Evolutionary conservation across 2,797 vertebrate species (phyloP).

Genomic region (Sebastes nivosus): DNA sequence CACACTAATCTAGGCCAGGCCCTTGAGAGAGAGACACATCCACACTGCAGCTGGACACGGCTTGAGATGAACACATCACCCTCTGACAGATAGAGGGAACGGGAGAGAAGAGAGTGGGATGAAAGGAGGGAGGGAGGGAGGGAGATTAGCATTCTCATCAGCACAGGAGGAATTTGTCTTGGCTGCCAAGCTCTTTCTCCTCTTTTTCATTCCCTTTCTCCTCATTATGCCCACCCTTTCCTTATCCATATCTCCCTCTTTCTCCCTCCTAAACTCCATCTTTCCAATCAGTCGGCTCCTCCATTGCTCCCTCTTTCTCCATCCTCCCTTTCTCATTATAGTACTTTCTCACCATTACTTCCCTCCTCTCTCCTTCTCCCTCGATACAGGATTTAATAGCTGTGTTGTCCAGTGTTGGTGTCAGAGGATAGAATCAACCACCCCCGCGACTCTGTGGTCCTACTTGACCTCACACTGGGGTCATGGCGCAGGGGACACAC

Average conservation of each 20-base stretch:
- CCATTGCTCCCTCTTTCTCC: constrained; percentile 22
- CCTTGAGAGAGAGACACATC: constrained; percentile 52
- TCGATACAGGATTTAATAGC: constrained; percentile 58
- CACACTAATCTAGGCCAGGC: constrained; percentile 52
- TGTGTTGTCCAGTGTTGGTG: constrained; percentile 50
- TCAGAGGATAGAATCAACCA: constrained; percentile 55
- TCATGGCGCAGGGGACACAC: constrained; percentile 30
- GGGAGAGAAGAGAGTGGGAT: constrained; percentile 50
- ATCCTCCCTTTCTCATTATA: constrained; percentile 37
- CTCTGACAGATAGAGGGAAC: constrained; percentile 63
- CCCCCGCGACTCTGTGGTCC: background rate
- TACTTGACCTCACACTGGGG: constrained; percentile 51
- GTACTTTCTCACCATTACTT: constrained; percentile 27
- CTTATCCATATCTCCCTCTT: constrained; percentile 38
- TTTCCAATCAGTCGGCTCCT: constrained; percentile 56
- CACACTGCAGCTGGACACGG: constrained; percentile 69
- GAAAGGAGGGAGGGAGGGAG: constrained; percentile 27
- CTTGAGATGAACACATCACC: constrained; percentile 80
- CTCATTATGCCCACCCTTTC: constrained; percentile 58
- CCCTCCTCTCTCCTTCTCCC: constrained; percentile 22
- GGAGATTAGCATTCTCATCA: constrained; percentile 84
- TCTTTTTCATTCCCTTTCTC: constrained; percentile 52
- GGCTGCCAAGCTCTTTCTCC: constrained; percentile 63
- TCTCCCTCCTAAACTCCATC: constrained; percentile 52
- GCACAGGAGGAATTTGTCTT: constrained; percentile 78